Percentiles rank a stretch among this genome's conserved stretches.
Conservation (phyloP, 1,140 invertebrate genomes). For the Octopus bimaculoides region DNA sequence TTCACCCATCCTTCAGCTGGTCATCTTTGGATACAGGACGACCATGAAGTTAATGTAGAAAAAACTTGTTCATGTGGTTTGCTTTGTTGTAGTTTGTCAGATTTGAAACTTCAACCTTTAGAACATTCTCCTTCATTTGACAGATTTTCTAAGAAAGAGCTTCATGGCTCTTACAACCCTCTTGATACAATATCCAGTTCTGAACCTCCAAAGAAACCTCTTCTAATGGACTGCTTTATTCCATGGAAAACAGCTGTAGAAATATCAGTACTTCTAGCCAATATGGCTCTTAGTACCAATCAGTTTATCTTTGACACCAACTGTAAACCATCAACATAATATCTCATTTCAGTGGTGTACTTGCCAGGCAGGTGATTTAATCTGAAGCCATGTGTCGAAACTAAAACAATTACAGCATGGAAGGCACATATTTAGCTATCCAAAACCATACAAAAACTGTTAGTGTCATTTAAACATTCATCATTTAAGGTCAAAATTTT, state of each 20-base stretch:
- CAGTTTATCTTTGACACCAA: not conserved
- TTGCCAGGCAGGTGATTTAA: too few relatives aligned
- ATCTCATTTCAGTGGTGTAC: too few relatives aligned
- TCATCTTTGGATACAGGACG: not conserved
- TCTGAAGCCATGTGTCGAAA: too few relatives aligned
- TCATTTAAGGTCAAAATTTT: too few relatives aligned
- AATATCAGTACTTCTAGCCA: not conserved
- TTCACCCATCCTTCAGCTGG: not conserved
- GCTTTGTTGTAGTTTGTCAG: not conserved
- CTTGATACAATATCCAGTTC: too few relatives aligned
- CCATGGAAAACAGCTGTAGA: not conserved
- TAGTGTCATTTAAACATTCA: too few relatives aligned
- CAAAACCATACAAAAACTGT: too few relatives aligned
- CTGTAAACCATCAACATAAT: too few relatives aligned
- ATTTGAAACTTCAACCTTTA: not conserved
- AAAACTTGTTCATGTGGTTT: not conserved
- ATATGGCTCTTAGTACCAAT: constrained; percentile 1
- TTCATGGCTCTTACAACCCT: too few relatives aligned
- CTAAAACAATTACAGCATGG: too few relatives aligned
- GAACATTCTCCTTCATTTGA: not conserved
- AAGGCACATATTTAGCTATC: too few relatives aligned
- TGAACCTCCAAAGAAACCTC: not conserved
- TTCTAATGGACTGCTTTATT: constrained; percentile 1
- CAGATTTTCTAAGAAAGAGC: not conserved
- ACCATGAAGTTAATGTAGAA: not conserved